A percentile compares a stretch with the other conserved stretches of the same genome.
phyloP scores from a whole-genome alignment of 2,113 vertebrate species.

The Petromus typicus region DNA sequence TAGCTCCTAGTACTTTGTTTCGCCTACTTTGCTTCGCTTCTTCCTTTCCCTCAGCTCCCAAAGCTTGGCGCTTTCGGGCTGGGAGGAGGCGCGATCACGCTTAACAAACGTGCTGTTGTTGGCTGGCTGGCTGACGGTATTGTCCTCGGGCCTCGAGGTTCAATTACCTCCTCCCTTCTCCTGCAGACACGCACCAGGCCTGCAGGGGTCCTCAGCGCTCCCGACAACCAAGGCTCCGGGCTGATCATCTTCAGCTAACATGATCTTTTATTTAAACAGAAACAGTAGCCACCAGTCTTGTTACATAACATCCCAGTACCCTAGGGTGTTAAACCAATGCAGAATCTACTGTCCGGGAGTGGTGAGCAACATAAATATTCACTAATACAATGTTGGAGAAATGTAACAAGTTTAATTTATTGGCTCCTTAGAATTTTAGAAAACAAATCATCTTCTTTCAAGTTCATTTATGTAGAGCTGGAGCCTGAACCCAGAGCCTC shows the following conservation, averaged over 20 bases:
- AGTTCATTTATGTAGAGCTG: not conserved
- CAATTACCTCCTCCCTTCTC: not conserved
- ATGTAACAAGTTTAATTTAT: slow-evolving; percentile 58
- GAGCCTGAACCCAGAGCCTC: not conserved
- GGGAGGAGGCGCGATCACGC: not conserved
- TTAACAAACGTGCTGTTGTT: not conserved
- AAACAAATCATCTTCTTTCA: not conserved
- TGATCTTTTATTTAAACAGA: slow-evolving; percentile 79
- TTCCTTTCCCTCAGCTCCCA: not conserved
- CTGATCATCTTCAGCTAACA: slow-evolving; percentile 51
- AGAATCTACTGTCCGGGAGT: slow-evolving; percentile 14
- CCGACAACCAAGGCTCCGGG: not conserved
- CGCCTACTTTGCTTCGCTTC: slow-evolving; percentile 2
- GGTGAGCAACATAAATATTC: slow-evolving; percentile 42
- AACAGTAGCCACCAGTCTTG: slow-evolving; percentile 76
- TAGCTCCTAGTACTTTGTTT: not conserved
- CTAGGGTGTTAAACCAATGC: slow-evolving; percentile 61
- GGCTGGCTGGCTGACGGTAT: not conserved
- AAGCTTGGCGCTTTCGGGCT: slow-evolving; percentile 21
- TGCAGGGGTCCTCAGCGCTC: slow-evolving; percentile 79
- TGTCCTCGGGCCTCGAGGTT: not conserved
- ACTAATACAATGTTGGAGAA: slow-evolving; percentile 43
- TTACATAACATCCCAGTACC: slow-evolving; percentile 71
- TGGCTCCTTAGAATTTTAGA: slow-evolving; percentile 27
- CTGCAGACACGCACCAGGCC: slow-evolving; percentile 51